phyloP scores from a whole-genome alignment of 23 tunicate species.

The Phallusia fumigata region DNA sequence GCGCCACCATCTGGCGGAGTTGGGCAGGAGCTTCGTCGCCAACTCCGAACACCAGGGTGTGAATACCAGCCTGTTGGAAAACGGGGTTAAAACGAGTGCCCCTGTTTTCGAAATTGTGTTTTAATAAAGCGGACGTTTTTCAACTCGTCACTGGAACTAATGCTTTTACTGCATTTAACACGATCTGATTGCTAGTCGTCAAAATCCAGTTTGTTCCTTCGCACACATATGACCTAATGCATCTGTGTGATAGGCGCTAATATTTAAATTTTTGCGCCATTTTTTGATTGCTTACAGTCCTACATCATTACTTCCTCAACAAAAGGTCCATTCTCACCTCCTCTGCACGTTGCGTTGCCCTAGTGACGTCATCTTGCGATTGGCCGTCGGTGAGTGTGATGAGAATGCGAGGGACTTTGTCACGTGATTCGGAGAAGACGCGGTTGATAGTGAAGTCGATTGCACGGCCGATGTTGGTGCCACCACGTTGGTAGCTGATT shows the following conservation, averaged over 20 bases:
- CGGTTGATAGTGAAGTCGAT: slow-evolving; percentile 51
- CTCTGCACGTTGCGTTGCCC: slow-evolving; percentile 36
- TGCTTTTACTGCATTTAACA: no score
- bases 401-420: slow-evolving; percentile 47
- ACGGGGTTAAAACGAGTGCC: neutral
- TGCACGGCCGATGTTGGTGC: slow-evolving; percentile 67
- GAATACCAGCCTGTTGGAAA: slow-evolving; percentile 59
- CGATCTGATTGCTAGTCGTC: no score
- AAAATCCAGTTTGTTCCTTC: no score
- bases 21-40: slow-evolving; percentile 35
- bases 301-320: no score
- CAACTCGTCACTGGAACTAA: no score
- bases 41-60: slow-evolving; percentile 71
- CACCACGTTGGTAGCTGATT: slow-evolving; percentile 51
- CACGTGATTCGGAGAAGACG: slow-evolving; percentile 50
- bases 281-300: no score
- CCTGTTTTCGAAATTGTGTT: no score
- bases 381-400: slow-evolving; percentile 60
- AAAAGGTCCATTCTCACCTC: slow-evolving; percentile 26
- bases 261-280: no score
- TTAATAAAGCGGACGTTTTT: no score
- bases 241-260: no score
- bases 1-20: slow-evolving; percentile 44
- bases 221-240: no score
- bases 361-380: slow-evolving; percentile 67